phyloP scores from a whole-genome alignment of 2,113 vertebrate genomes.

The Prietella phreatophila region DNA sequence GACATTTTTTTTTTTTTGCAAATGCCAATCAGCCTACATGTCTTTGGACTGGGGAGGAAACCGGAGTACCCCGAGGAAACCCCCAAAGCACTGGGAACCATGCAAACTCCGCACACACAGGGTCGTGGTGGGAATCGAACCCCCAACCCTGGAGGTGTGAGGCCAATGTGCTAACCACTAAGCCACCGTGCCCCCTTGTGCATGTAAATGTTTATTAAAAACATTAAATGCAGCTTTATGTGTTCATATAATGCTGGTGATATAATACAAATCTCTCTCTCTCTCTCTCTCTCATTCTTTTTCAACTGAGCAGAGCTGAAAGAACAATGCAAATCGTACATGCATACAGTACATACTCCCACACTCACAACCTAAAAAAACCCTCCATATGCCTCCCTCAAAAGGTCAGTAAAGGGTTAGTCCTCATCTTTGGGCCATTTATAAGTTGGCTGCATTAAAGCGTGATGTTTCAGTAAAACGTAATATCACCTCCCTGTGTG shows the following conservation, averaged over 20 bases:
- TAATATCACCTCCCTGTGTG: background rate
- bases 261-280: constrained; percentile 4
- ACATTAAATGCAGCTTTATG: background rate
- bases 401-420: background rate
- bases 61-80: too few relatives aligned
- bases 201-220: background rate
- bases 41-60: too few relatives aligned
- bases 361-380: constrained; percentile 9
- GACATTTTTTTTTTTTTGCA: too few relatives aligned
- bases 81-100: too few relatives aligned
- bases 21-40: too few relatives aligned
- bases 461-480: background rate
- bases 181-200: too few relatives aligned
- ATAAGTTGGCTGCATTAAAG: constrained; percentile 2
- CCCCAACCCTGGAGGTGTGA: too few relatives aligned
- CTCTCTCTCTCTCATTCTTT: background rate
- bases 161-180: too few relatives aligned
- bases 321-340: constrained; percentile 14
- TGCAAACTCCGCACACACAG: too few relatives aligned
- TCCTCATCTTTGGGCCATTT: background rate
- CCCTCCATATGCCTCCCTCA: constrained; percentile 6
- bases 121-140: too few relatives aligned
- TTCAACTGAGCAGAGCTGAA: background rate
- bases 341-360: constrained; percentile 8
- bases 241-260: constrained; percentile 1